phyloP scores from a whole-genome alignment of 2,888 invertebrate species.

The Sphinx pinastri region DNA sequence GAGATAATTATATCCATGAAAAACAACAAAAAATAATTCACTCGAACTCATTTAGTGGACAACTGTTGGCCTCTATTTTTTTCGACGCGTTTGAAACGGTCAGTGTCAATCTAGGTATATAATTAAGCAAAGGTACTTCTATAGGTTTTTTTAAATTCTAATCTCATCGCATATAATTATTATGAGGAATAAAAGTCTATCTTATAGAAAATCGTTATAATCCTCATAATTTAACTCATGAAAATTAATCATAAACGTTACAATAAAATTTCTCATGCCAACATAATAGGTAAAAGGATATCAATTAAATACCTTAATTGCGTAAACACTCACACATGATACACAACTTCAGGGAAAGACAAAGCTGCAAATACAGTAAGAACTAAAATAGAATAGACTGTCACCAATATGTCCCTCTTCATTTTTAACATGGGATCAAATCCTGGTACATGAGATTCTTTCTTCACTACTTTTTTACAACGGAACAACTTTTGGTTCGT shows the following conservation, averaged over 20 bases:
- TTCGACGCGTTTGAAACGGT: too few relatives aligned
- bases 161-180: too few relatives aligned
- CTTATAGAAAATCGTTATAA: neutral
- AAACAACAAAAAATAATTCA: too few relatives aligned
- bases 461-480: neutral
- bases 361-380: constrained; percentile 74
- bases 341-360: constrained; percentile 62
- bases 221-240: neutral
- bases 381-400: constrained; percentile 73
- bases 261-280: neutral
- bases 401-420: constrained; percentile 73
- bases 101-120: too few relatives aligned
- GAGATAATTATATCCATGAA: too few relatives aligned
- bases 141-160: too few relatives aligned
- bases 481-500: constrained; percentile 11
- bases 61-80: too few relatives aligned
- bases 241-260: neutral
- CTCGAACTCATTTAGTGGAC: too few relatives aligned
- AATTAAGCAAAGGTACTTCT: too few relatives aligned
- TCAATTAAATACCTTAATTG: neutral
- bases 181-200: neutral
- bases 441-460: constrained; percentile 29
- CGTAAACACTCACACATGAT: constrained; percentile 1
- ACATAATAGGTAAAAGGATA: neutral
- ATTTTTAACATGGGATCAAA: constrained; percentile 63